Evolutionary conservation across 1,140 invertebrate species (phyloP), one percentile per base, ranked within the genome.

Genomic region (Conus ventricosus): DNA sequence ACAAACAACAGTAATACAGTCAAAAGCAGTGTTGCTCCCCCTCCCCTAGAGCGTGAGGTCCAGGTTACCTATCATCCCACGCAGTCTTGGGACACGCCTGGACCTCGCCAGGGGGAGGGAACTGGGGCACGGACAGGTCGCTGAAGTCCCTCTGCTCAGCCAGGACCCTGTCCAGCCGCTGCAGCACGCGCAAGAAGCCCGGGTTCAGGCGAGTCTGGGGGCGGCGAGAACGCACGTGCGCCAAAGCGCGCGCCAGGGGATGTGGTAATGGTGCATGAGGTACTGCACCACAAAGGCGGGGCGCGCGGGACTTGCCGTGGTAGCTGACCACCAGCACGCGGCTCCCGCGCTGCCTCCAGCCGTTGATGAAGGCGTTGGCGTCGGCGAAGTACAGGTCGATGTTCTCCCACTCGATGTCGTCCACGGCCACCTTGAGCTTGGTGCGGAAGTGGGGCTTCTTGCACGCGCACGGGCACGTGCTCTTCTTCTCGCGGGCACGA

Each of bases 281-380:
- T 94, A 92, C 88, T 94, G 94, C n/a, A 94, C 92, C 13, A 92
- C 93, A 63, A 92, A 92, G 17, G 92, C 90, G 0, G 0, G 94
- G 89, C 4, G 93, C 92, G 15, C 94, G 90, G 0, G 93, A 94
- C 15, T 92, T 92, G 17, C 94, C 93, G 51, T 93, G 85, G 84
- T 94, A 94, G 88, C 93, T 94, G 84, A 90, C 93, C 3, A 94
- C 92, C 4, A 94, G 88, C 7, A 94, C 93, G 17, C 87, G 88
- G 27, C 92, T 92, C n/a, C 89, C 89, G n/a, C 91, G 91, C 17
- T 89, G 88, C 23, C 92, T 87, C 39, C 92, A 92, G n/a, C 92
- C 93, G 88, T 93, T 91, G 78, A 94, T 93, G 82, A 94, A 94
- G 54, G 91, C 91, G 87, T 94, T 94, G n/a, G 94, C 93, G 85